Percentiles rank a stretch among this genome's conserved stretches.
Evolutionary conservation across 2,888 invertebrate species (phyloP).

Genomic region (Acleris holmiana): DNA sequence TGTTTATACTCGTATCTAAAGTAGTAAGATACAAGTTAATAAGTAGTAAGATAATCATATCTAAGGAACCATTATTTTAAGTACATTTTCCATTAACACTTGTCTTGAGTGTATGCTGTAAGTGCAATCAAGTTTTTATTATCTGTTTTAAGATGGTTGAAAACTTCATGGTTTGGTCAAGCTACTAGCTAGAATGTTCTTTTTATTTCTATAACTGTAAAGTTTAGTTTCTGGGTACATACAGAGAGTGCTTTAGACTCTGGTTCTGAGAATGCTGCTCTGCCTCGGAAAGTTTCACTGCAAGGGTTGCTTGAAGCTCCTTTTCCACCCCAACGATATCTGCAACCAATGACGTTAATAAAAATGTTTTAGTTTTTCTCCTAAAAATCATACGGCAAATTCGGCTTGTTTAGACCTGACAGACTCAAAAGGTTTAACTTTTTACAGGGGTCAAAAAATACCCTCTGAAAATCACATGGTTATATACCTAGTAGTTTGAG

Average conservation of each 20-base stretch:
- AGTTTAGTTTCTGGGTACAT: constrained; percentile 45
- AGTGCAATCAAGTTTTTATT: constrained; percentile 2
- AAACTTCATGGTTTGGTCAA: too few relatives aligned
- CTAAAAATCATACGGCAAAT: too few relatives aligned
- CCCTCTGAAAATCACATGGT: too few relatives aligned
- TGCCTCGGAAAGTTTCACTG: constrained; percentile 92
- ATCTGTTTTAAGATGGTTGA: constrained; percentile 11
- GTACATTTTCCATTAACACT: constrained; percentile 8
- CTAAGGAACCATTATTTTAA: constrained; percentile 14
- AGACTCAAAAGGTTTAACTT: too few relatives aligned
- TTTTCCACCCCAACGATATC: constrained; percentile 93
- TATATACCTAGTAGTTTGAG: too few relatives aligned
- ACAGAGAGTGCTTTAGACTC: constrained; percentile 88
- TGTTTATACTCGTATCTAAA: too few relatives aligned
- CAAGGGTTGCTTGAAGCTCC: constrained; percentile 93
- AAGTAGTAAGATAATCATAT: background rate
- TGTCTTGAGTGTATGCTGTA: background rate
- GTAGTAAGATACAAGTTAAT: too few relatives aligned
- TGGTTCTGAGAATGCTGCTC: constrained; percentile 93
- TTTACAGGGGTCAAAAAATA: too few relatives aligned
- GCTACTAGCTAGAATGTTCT: too few relatives aligned
- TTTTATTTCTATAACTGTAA: too few relatives aligned
- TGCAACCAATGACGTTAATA: constrained; percentile 47
- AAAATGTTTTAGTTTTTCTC: background rate
- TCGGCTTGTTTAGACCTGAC: too few relatives aligned